Conservation (phyloP, 2,888 invertebrate genomes). For the Dolichomitus sp. region DNA sequence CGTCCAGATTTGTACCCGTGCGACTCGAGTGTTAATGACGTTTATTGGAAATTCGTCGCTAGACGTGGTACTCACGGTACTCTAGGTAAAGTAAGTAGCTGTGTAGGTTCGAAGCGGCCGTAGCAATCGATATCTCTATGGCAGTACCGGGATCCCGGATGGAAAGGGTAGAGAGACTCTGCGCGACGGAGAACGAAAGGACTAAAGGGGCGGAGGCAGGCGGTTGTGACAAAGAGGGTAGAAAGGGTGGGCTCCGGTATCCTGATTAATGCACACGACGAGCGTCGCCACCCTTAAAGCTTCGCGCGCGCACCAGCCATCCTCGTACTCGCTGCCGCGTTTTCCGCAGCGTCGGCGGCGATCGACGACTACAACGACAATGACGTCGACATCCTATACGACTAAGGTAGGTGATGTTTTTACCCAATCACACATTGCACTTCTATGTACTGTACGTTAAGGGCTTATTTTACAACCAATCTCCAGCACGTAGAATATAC, state of each 20-base stretch:
- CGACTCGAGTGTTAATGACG: constrained; percentile 68
- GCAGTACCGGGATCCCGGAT: constrained; percentile 69
- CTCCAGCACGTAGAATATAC: not conserved
- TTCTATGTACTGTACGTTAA: constrained; percentile 10
- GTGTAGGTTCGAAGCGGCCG: constrained; percentile 69
- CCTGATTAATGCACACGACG: constrained; percentile 80
- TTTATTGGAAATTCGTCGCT: constrained; percentile 68
- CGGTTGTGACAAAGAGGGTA: constrained; percentile 54
- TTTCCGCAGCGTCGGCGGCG: constrained; percentile 21
- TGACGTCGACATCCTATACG: not conserved
- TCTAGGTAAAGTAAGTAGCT: constrained; percentile 75
- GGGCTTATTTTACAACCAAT: constrained; percentile 24
- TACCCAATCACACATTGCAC: constrained; percentile 32
- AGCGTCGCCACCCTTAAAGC: constrained; percentile 65
- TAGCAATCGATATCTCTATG: constrained; percentile 80
- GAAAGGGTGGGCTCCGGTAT: constrained; percentile 68
- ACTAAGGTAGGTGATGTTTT: constrained; percentile 54
- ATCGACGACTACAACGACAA: constrained; percentile 13
- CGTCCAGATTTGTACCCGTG: constrained; percentile 54
- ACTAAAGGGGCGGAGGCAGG: constrained; percentile 65
- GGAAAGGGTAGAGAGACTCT: constrained; percentile 54
- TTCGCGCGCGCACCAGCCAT: constrained; percentile 25
- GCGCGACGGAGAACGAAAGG: constrained; percentile 50
- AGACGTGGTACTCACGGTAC: constrained; percentile 67
- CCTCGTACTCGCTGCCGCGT: constrained; percentile 31